Evolutionary conservation across 1,140 invertebrate genomes (phyloP).

Genomic region (Penaeus japonicus): DNA sequence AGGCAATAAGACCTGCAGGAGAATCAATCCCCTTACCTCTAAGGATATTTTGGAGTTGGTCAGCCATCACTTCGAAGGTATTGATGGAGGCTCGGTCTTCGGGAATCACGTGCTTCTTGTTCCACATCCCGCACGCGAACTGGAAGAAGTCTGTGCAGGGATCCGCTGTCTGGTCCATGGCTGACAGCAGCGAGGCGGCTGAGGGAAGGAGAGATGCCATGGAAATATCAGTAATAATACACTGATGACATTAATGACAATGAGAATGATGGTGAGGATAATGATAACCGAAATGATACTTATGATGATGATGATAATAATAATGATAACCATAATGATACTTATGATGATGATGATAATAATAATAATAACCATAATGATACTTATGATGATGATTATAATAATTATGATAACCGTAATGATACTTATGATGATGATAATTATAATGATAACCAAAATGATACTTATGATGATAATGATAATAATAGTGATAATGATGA

Average conservation of each 20-base stretch:
- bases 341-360: no score
- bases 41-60: slow-evolving; percentile 84
- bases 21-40: slow-evolving; percentile 68
- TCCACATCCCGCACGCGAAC: slow-evolving; percentile 80
- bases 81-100: slow-evolving; percentile 87
- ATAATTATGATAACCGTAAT: no score
- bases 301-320: no score
- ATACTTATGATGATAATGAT: no score
- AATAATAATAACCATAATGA: no score
- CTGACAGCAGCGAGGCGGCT: slow-evolving; percentile 84
- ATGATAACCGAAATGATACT: no score
- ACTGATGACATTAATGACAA: neutral
- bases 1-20: neutral
- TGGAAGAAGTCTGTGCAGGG: slow-evolving; percentile 89
- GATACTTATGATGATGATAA: no score
- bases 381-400: no score
- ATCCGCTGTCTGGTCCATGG: slow-evolving; percentile 81
- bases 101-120: slow-evolving; percentile 86
- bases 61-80: slow-evolving; percentile 87
- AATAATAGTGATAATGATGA: no score
- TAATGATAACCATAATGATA: no score
- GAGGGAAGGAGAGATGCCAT: slow-evolving; percentile 25
- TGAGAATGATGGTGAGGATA: neutral
- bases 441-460: no score
- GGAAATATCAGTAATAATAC: neutral